Base-by-base conservation (phyloP, 2,113 vertebrate species). In the Catharus bicknelli region DNA sequence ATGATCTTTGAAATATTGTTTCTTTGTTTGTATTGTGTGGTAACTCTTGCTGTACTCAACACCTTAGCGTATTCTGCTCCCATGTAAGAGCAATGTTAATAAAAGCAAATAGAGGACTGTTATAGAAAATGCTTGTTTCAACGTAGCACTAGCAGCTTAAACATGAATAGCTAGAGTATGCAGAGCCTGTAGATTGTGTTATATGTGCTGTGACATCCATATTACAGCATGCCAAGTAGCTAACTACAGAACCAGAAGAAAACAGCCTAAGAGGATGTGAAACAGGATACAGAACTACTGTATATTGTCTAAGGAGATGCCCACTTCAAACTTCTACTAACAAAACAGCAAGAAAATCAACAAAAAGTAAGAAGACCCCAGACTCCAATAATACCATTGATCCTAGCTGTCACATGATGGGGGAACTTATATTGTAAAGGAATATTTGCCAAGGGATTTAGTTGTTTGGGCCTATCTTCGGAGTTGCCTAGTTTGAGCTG, bases 331-430 rank as follows among this genome's bases (percentile, higher is more conserved):
- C 9, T 7, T 16, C 54, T 36, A 36, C 36, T 26, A 55, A 53
- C 4, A 10, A 77, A 76, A 6, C 40, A 51, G 42, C 14, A 32
- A 36, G 26, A 38, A n/a, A 86, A 86, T 36, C 16, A 62, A 42
- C 8, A 48, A 59, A 53, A 50, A 43, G 2, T 59, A 74, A 40
- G 34, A 45, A 50, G 16, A 47, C 7, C 6, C 16, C n/a, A 61
- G 57, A 70, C 16, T 29, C 27, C 19, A 59, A 6, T 17, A 54
- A 13, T 36, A 42, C 9, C 7, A 6, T 7, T 42, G 22, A 26
- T 67, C 54, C 0, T 1, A 63, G 64, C 26, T 45, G 30, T 23
- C 2, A 1, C 3, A 2, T 20, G 38, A 87, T 2, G 10, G 18
- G 29, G 62, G 18, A 74, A 40, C 11, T 68, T 57, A 23, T 21